These are phyloP conservation scores for Siniperca undulata DNA, from an alignment of 2,797 vertebrate species.

Conservation along the genomic window DNA sequence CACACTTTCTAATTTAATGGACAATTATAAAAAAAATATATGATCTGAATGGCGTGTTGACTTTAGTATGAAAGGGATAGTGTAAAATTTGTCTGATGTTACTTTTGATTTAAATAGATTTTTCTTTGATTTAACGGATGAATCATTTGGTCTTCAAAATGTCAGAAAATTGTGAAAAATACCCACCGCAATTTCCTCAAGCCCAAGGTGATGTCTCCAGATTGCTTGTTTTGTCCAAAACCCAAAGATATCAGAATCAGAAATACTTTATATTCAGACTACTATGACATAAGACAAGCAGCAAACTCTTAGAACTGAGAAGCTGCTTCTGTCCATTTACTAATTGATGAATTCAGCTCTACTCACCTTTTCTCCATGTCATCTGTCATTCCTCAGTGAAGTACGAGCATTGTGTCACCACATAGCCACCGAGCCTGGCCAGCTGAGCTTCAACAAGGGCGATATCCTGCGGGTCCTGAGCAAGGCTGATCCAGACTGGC, in stretches of 20 bases:
- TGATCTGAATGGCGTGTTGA: too few species aligned
- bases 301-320: too few species aligned
- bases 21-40: not conserved
- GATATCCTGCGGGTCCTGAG: slow-evolving; percentile 89
- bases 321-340: not conserved
- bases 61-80: not conserved
- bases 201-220: not conserved
- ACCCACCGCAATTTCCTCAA: not conserved
- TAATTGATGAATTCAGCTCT: not conserved
- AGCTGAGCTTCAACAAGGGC: slow-evolving; percentile 95
- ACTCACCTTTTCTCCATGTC: not conserved
- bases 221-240: slow-evolving; percentile 1
- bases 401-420: slow-evolving; percentile 94
- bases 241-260: too few species aligned
- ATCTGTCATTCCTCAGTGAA: slow-evolving; percentile 81
- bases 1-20: not conserved
- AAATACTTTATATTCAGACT: not conserved
- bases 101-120: not conserved
- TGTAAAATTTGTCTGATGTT: not conserved
- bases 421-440: slow-evolving; percentile 91
- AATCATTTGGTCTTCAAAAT: not conserved
- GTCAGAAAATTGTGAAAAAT: not conserved
- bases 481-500: slow-evolving; percentile 90
- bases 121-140: not conserved
- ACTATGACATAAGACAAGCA: not conserved